Evolutionary conservation across 2,888 invertebrate genomes (phyloP).

Genomic region (Dorcus parallelipipedus): DNA sequence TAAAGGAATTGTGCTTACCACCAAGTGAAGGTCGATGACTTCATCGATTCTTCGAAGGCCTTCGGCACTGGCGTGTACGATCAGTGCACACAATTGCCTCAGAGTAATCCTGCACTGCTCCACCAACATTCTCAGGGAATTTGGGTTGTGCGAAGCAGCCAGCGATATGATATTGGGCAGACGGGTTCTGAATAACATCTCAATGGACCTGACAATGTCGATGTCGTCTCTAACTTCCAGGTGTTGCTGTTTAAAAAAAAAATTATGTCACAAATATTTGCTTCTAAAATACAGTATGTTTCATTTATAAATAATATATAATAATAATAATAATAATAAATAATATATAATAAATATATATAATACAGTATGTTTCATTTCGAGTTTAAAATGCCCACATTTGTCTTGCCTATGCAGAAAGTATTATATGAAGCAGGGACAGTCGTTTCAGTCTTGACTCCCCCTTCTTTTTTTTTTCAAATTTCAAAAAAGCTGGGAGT

Average conservation of each 20-base stretch:
- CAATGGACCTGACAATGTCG: slow-evolving; percentile 41
- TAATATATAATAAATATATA: too few relatives aligned
- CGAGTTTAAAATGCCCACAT: too few relatives aligned
- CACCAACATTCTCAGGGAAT: slow-evolving; percentile 32
- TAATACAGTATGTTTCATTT: too few relatives aligned
- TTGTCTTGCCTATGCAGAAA: too few relatives aligned
- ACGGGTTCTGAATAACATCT: slow-evolving; percentile 38
- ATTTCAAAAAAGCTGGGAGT: too few relatives aligned
- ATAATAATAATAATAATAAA: too few relatives aligned
- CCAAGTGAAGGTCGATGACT: slow-evolving; percentile 39
- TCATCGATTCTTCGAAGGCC: slow-evolving; percentile 47
- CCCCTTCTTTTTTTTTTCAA: too few relatives aligned
- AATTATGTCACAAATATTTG: neutral
- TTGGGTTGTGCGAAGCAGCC: slow-evolving; percentile 31
- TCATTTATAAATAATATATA: too few relatives aligned
- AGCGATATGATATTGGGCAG: slow-evolving; percentile 41
- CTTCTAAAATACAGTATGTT: too few relatives aligned
- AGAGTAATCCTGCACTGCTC: slow-evolving; percentile 35
- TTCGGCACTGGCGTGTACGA: slow-evolving; percentile 39
- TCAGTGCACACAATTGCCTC: slow-evolving; percentile 40
- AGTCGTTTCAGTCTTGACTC: too few relatives aligned
- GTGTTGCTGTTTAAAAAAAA: slow-evolving; percentile 31
- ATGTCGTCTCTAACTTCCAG: slow-evolving; percentile 41
- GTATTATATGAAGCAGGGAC: too few relatives aligned
- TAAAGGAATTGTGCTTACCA: slow-evolving; percentile 39